Evolutionary conservation across 2,888 invertebrate genomes (phyloP), one percentile per base, ranked within the genome.

Genomic region (Macaria liturata): DNA sequence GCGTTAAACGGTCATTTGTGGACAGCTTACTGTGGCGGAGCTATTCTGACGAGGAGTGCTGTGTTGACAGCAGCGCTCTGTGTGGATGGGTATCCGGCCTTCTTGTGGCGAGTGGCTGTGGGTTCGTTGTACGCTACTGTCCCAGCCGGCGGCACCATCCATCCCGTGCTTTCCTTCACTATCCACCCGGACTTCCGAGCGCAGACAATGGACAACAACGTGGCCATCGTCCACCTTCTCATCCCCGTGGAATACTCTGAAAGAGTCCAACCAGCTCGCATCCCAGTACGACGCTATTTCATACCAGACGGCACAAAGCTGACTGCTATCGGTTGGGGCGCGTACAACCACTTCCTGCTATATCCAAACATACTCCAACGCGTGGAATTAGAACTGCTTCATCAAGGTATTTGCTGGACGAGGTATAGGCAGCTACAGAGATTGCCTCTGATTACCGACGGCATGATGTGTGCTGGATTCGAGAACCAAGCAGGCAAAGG

Each of bases 401-500:
- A 49, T 31, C 49, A 49, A 0, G 32, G 3, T 6, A 9, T 9
- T 2, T 49, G 49, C 9, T 30, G 32, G 32, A 9, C 6, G 9
- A 31, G 49, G 7, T 49, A 49, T 9, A 9, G n/a, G 42, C 31
- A 7, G 49, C n/a, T 42, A 9, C n/a, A n/a, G n/a, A 9, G 6
- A 9, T 5, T 43, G n/a, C 20, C 43, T 42, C n/a, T 42, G 6
- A 9, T 49, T 0, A 49, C n/a, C 3, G 3, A 8, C 7, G 49
- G 49, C 4, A 49, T 49, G 42, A n/a, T 49, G 3, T 49, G 49
- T 32, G 42, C 49, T 6, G 49, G 49, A 9, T 32, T 49, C 32
- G 32, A 42, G 32, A 9, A 42, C 9, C 30, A 7, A 9, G 49
- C 32, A 3, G 49, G 49, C 1, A 49, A 49, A 31, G 42, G 49